Evolutionary conservation across 2,113 vertebrate species (phyloP), one percentile per base, ranked within the genome.

Genomic region (Bombycilla garrulus): DNA sequence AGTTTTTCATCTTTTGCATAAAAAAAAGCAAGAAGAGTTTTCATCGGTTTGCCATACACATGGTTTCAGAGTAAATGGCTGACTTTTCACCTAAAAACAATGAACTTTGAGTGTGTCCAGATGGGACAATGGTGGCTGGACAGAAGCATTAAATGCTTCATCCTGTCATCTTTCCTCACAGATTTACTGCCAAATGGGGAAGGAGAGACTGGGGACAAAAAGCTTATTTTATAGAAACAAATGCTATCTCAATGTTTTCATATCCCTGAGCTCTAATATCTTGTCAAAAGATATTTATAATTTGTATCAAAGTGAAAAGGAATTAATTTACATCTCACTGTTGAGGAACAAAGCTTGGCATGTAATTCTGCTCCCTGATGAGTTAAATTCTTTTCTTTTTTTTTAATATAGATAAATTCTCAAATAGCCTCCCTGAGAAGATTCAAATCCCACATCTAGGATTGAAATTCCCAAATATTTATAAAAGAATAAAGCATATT

Each of bases 1-100:
- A 91, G 24, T 87, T 84, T 89, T 65, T 77, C 57, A 56, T 54
- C 18, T 79, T 94, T 76, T 57, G 26, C 56, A 74, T 93, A 60
- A 92, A 60, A 69, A 23, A 56, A 58, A 4, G 15, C 31, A 86
- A 92, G 40, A 88, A 88, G 26, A 29, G 20, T 42, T 86, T 85
- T 54, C 64, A 65, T 47, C 84, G 44, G 40, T 74, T 91, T 71
- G 45, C 58, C 33, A 51, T 60, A 15, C 14, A 22, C 44, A 23
- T 79, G 42, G 40, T 92, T 77, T 78, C 65, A 86, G 53, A 48
- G 29, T 67, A 92, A 74, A 84, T 42, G 28, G 9, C 4, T 64
- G 38, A 58, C 84, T 45, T 58, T 62, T 25, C 38, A 73, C 25
- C 12, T 90, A 5, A 77, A 91, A 96, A 69, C 62, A 53, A 50